Evolutionary conservation across 2,888 invertebrate species (phyloP).

Genomic region (Torymus texanus): DNA sequence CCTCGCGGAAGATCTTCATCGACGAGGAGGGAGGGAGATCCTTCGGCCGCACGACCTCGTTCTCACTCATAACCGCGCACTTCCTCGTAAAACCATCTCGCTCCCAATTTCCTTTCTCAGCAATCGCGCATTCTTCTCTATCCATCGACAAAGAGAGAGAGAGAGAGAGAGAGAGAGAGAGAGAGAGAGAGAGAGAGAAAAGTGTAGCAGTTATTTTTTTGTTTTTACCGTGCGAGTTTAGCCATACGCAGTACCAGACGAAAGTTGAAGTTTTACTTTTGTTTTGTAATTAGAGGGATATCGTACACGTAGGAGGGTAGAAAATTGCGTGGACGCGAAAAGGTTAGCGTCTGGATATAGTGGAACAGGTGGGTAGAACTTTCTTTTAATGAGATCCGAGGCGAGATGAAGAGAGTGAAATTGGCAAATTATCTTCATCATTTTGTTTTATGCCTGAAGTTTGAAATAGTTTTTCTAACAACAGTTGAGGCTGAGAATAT

Average conservation of each 20-base stretch:
- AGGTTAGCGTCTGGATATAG: background rate
- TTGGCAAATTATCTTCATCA: too few species aligned
- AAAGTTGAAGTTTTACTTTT: conserved; percentile 11
- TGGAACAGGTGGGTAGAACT: background rate
- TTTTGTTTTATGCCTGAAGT: too few species aligned
- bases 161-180: background rate
- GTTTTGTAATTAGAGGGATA: background rate
- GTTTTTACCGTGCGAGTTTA: conserved; percentile 1
- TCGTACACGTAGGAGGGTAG: too few species aligned
- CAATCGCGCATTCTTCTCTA: conserved; percentile 22
- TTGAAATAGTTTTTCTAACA: too few species aligned
- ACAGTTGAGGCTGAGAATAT: too few species aligned
- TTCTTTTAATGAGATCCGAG: background rate
- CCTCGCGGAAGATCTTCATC: conserved; percentile 7
- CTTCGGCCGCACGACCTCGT: conserved; percentile 48
- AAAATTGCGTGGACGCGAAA: too few species aligned
- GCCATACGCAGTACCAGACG: background rate
- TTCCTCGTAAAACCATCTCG: conserved; percentile 48
- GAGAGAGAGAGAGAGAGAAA: background rate
- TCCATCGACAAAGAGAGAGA: background rate
- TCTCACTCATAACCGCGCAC: conserved; percentile 59
- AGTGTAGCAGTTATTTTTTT: background rate
- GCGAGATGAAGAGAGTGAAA: too few species aligned
- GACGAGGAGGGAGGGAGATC: background rate
- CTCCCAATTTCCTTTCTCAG: conserved; percentile 48